Conservation (phyloP, 2,888 invertebrate species). For the Andrena flavipes region DNA sequence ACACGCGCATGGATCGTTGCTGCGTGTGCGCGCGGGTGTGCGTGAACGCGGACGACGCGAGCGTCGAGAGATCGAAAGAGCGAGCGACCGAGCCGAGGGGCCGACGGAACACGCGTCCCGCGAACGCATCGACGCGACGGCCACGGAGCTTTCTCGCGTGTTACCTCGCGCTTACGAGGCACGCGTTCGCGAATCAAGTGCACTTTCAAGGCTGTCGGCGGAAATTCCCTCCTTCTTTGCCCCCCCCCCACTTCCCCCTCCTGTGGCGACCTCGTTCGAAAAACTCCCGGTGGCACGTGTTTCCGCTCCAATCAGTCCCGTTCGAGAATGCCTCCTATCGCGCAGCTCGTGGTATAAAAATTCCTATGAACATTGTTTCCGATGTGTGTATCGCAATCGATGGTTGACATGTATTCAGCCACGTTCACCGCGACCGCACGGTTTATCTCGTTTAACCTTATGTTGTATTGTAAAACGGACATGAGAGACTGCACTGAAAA, state of each 20-base stretch:
- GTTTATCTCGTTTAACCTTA: no score
- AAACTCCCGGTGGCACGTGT: conserved; percentile 59
- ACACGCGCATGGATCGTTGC: conserved; percentile 58
- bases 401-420: no score
- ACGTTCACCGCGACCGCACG: no score
- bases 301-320: conserved; percentile 54
- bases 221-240: conserved; percentile 48
- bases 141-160: conserved; percentile 43
- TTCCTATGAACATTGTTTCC: neutral
- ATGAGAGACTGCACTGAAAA: no score
- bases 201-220: conserved; percentile 62
- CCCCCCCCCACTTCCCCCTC: neutral
- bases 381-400: no score
- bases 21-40: conserved; percentile 16
- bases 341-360: neutral
- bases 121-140: conserved; percentile 31
- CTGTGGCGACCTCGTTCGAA: conserved; percentile 45
- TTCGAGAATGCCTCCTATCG: conserved; percentile 22
- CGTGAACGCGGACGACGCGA: conserved; percentile 16
- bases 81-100: conserved; percentile 40
- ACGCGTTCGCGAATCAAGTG: conserved; percentile 65
- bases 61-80: conserved; percentile 47
- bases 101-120: conserved; percentile 35
- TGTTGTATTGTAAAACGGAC: no score
- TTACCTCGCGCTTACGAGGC: conserved; percentile 47